Evolutionary conservation across 2,888 invertebrate genomes (phyloP).

Genomic region (Germaria angustata): DNA sequence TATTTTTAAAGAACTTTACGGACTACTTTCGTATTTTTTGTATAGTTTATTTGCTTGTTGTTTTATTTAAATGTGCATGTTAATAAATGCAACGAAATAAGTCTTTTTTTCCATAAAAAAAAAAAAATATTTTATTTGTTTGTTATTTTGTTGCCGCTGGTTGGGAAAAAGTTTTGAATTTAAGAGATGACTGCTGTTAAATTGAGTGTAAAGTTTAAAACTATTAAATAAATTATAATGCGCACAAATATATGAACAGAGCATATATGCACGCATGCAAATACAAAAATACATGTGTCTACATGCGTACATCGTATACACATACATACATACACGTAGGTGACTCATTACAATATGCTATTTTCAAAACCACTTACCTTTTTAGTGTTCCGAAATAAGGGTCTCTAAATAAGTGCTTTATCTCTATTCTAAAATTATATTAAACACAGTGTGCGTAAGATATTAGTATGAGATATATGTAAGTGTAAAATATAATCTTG

Average conservation of each 20-base stretch:
- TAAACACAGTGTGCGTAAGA: too few relatives aligned
- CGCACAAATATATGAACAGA: background rate
- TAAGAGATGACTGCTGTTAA: slow-evolving; percentile 60
- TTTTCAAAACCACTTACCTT: too few relatives aligned
- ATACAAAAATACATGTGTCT: background rate
- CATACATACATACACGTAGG: background rate
- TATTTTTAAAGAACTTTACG: background rate
- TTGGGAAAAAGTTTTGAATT: slow-evolving; percentile 29
- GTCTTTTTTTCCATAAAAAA: background rate
- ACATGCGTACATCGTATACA: background rate
- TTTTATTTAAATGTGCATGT: slow-evolving; percentile 28
- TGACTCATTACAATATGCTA: too few relatives aligned
- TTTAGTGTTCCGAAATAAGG: too few relatives aligned
- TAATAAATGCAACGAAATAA: slow-evolving; percentile 38
- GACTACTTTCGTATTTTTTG: background rate
- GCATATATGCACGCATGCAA: background rate
- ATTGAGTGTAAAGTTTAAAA: slow-evolving; percentile 63
- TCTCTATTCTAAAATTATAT: too few relatives aligned
- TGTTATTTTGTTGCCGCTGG: slow-evolving; percentile 35
- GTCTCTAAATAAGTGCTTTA: too few relatives aligned
- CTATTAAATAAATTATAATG: slow-evolving; percentile 50
- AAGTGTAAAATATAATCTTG: too few relatives aligned
- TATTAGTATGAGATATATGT: too few relatives aligned
- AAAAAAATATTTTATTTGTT: slow-evolving; percentile 44
- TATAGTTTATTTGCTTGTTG: slow-evolving; percentile 6